Evolutionary conservation across 2,888 invertebrate genomes (phyloP), one percentile per base, ranked within the genome.

Genomic region (Hymenopus coronatus): DNA sequence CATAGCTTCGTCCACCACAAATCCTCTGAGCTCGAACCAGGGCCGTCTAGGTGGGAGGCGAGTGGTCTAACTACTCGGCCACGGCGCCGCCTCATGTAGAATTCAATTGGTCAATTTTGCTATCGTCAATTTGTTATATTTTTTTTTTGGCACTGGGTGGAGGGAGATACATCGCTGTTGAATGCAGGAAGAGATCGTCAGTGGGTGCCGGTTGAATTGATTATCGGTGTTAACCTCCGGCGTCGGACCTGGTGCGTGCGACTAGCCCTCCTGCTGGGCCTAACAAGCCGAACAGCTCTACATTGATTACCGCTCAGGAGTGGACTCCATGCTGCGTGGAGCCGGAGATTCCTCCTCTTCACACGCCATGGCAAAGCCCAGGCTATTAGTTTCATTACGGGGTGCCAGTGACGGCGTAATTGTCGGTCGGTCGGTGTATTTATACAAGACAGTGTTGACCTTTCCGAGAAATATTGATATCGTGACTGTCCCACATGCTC

Each of bases 231-330:
- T 87, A 87, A 87, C 87, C 87, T 70, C 82, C 87, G 9, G 81
- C 27, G 82, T 82, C 87, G 82, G 82, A 82, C 82, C 82, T n/a
- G 28, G 28, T 85, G 27, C 54, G 28, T 85, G 54, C 30, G 86
- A 86, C 85, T 87, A 82, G 82, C 82, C 82, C 82, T 82, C 87
- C 87, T 82, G 87, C 87, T 87, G 87, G 28, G 87, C 86, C 28
- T 86, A 86, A 86, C 86, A 86, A 81, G 86, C 86, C 40, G 81
- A 46, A 28, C 28, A 70, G 86, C 87, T 87, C 87, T 87, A 87
- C 87, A 87, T 87, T 87, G 87, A 87, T 87, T 87, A 82, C 87
- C 30, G 87, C 82, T 87, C 86, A 86, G 86, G 86, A 86, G 86
- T 86, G 86, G 86, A 70, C 54, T 70, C 30, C 87, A 81, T 33